A percentile compares a stretch with the other conserved stretches of the same genome.
phyloP scores from a whole-genome alignment of 2,888 invertebrate species.

The Mythimna loreyi region DNA sequence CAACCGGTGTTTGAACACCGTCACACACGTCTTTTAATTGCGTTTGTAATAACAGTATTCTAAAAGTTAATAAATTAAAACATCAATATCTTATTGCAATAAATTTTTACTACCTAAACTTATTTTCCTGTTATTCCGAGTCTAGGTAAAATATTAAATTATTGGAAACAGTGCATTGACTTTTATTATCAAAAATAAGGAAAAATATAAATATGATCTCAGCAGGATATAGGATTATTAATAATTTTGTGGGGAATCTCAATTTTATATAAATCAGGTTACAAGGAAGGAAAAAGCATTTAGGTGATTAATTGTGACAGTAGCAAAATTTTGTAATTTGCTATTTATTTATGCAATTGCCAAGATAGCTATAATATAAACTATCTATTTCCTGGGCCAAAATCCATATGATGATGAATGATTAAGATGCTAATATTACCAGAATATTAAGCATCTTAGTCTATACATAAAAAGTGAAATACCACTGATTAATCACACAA shows the following conservation, averaged over 20 bases:
- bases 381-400: not conserved
- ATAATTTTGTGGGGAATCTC: not conserved
- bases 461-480: no score
- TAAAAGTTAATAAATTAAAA: no score
- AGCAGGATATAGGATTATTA: not conserved
- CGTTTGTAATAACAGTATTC: no score
- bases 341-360: no score
- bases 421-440: not conserved
- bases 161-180: not conserved
- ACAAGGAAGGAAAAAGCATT: conserved; percentile 3
- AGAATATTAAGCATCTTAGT: not conserved
- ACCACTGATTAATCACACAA: no score
- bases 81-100: not conserved
- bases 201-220: not conserved
- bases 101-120: not conserved
- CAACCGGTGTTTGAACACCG: no score
- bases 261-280: not conserved
- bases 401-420: no score
- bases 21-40: no score
- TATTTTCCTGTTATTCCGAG: not conserved
- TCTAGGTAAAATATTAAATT: not conserved
- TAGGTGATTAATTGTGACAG: not conserved
- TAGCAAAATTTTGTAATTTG: not conserved
- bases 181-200: not conserved
- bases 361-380: no score